Conservation (phyloP, 2,797 vertebrate genomes). For the Rhynchonycteris naso region DNA sequence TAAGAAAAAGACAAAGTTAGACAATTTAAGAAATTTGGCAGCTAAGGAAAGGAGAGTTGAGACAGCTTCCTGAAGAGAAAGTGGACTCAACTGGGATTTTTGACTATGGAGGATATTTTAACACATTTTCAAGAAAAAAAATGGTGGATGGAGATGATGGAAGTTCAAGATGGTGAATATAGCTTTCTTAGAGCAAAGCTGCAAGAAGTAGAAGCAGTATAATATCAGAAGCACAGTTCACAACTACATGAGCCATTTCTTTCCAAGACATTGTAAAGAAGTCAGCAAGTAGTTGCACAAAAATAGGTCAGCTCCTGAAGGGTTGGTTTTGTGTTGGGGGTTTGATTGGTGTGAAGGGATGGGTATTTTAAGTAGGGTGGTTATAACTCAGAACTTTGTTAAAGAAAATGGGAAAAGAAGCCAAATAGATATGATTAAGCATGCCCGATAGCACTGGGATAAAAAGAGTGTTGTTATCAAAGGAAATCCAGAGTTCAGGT, state of each 20-base stretch:
- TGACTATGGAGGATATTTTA: background rate
- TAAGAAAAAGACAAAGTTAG: background rate
- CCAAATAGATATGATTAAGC: background rate
- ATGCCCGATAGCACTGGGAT: background rate
- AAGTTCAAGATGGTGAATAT: background rate
- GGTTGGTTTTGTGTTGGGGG: background rate
- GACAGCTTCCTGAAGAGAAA: background rate
- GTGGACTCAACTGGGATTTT: background rate
- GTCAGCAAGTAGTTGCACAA: background rate
- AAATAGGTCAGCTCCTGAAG: background rate
- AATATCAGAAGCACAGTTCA: conserved; percentile 9
- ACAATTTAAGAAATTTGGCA: background rate
- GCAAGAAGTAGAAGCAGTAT: background rate
- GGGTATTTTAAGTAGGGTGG: background rate
- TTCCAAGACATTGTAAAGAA: background rate
- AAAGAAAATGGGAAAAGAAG: conserved; percentile 22
- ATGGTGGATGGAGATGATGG: background rate
- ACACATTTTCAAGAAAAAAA: background rate
- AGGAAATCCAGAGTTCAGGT: background rate
- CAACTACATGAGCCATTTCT: conserved; percentile 3
- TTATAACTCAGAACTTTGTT: background rate
- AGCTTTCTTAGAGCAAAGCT: background rate
- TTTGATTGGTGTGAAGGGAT: background rate
- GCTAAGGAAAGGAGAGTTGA: background rate
- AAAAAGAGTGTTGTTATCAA: conserved; percentile 5